Percentiles rank a stretch among this genome's conserved stretches.
Conservation (phyloP, 2,888 invertebrate genomes). For the Notocelia uddmanniana region DNA sequence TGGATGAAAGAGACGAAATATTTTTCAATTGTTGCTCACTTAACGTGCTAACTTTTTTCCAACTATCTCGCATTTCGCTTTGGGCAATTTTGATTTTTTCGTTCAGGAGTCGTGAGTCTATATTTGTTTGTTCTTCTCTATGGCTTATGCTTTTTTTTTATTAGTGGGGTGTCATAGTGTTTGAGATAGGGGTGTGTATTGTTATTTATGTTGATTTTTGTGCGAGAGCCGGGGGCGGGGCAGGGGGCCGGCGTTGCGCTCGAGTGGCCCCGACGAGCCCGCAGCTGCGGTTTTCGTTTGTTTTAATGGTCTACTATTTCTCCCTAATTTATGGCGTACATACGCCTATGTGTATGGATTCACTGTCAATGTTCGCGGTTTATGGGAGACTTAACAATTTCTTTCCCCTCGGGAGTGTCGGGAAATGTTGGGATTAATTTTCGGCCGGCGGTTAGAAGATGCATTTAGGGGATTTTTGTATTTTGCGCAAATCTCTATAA, state of each 20-base stretch:
- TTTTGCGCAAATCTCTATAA: slow-evolving; percentile 19
- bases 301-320: slow-evolving; percentile 79
- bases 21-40: slow-evolving; percentile 86
- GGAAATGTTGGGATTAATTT: slow-evolving; percentile 55
- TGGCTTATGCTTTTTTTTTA: slow-evolving; percentile 54
- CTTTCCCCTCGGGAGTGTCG: slow-evolving; percentile 48
- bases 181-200: slow-evolving; percentile 85
- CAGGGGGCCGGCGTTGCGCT: slow-evolving; percentile 76
- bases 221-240: slow-evolving; percentile 79
- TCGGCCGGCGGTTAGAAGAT: slow-evolving; percentile 40
- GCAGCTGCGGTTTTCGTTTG: slow-evolving; percentile 80
- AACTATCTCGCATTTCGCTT: slow-evolving; percentile 44
- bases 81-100: slow-evolving; percentile 52
- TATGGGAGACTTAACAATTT: slow-evolving; percentile 73
- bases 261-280: slow-evolving; percentile 68
- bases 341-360: slow-evolving; percentile 61
- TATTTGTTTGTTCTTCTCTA: slow-evolving; percentile 51
- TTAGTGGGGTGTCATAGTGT: slow-evolving; percentile 67
- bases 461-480: slow-evolving; percentile 36
- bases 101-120: slow-evolving; percentile 47
- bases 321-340: slow-evolving; percentile 67
- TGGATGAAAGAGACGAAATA: slow-evolving; percentile 83
- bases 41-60: slow-evolving; percentile 58
- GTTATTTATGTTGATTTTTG: slow-evolving; percentile 86
- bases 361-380: slow-evolving; percentile 57